phyloP scores from a whole-genome alignment of 2,888 invertebrate genomes.

The Hetaerina titia region DNA sequence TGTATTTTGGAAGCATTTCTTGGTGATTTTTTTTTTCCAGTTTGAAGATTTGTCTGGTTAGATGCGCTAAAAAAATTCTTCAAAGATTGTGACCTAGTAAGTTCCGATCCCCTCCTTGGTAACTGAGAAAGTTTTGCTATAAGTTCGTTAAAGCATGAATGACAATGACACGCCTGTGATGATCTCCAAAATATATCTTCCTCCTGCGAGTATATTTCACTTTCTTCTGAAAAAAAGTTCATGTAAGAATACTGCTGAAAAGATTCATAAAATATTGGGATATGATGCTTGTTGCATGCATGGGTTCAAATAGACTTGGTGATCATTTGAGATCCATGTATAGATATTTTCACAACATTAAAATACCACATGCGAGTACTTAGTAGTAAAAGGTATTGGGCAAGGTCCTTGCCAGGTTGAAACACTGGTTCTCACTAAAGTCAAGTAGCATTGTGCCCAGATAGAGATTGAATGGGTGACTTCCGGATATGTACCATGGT shows the following conservation, averaged over 20 bases:
- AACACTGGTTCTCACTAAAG: too few species aligned
- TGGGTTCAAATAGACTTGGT: background rate
- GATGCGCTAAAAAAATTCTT: background rate
- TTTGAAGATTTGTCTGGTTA: background rate
- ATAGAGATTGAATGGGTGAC: too few species aligned
- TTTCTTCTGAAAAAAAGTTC: background rate
- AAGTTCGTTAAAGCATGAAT: background rate
- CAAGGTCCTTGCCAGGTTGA: background rate
- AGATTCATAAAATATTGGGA: background rate
- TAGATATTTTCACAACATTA: background rate
- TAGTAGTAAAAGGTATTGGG: background rate
- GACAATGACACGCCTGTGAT: background rate
- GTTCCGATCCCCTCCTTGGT: background rate
- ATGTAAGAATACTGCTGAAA: too few species aligned
- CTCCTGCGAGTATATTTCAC: background rate
- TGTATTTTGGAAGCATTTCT: background rate
- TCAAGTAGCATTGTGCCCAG: too few species aligned
- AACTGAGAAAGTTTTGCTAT: constrained; percentile 13
- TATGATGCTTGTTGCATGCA: background rate
- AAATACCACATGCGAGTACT: background rate
- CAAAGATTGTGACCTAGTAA: constrained; percentile 25
- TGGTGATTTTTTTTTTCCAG: background rate
- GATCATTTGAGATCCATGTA: background rate
- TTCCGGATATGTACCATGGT: too few species aligned
- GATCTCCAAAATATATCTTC: constrained; percentile 22